phyloP scores from a whole-genome alignment of 2,113 vertebrate species.

The Stomatorhinus ivindoensis region DNA sequence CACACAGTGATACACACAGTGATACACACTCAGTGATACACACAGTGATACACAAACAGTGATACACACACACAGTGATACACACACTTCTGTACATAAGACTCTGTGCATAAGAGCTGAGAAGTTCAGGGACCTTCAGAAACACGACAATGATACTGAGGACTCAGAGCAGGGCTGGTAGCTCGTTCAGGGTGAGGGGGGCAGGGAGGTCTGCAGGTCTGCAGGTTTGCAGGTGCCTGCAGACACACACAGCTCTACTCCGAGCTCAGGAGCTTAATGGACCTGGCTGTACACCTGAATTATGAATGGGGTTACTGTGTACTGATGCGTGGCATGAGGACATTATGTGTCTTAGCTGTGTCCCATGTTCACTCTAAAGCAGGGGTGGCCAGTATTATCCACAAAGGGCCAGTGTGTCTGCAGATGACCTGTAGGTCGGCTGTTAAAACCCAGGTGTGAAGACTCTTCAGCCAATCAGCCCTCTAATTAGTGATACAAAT shows the following conservation, averaged over 20 bases:
- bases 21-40: too few species aligned
- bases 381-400: neutral
- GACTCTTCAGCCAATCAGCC: neutral
- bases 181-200: neutral
- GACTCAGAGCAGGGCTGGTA: neutral
- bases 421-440: neutral
- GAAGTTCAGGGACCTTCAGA: neutral
- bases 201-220: neutral
- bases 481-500: neutral
- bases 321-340: conserved; percentile 19
- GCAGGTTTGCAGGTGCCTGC: neutral
- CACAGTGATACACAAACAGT: too few species aligned
- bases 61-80: neutral
- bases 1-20: too few species aligned
- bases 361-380: neutral
- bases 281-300: conserved; percentile 55
- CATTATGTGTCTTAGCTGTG: neutral
- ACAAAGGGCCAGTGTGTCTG: neutral
- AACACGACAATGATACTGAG: neutral
- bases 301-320: conserved; percentile 60
- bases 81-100: neutral
- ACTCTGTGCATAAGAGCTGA: neutral
- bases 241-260: neutral
- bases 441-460: neutral
- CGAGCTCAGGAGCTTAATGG: conserved; percentile 30